Evolutionary conservation across 2,797 vertebrate species (phyloP).

Genomic region (Ispidina picta): DNA sequence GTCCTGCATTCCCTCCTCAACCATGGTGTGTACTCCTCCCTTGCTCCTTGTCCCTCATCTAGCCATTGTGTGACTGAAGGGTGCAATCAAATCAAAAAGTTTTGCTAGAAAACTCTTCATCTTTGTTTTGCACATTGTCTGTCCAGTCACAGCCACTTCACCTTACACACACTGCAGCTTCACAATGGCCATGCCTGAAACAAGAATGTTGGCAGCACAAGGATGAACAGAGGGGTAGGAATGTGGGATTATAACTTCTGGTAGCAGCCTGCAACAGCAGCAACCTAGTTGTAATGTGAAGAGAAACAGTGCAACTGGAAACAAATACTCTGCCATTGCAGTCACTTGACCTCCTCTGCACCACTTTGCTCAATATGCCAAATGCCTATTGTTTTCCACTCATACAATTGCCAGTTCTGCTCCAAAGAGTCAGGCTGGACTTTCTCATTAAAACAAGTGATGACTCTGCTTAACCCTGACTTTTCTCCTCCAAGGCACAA

Average conservation of each 20-base stretch:
- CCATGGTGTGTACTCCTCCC: not conserved
- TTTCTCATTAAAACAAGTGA: not conserved
- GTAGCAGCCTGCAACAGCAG: not conserved
- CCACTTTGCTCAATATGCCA: not conserved
- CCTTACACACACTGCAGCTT: not conserved
- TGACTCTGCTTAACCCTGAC: not conserved
- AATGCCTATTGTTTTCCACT: not conserved
- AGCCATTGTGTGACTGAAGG: not conserved
- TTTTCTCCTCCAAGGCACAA: not conserved
- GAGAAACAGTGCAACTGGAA: not conserved
- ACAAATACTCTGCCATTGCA: not conserved
- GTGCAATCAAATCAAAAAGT: not conserved
- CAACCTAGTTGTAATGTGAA: rapidly evolving
- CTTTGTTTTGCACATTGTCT: not conserved
- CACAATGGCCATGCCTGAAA: not conserved
- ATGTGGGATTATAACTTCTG: not conserved
- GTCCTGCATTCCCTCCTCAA: not conserved
- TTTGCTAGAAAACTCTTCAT: not conserved
- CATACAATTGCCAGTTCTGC: not conserved
- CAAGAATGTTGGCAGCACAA: not conserved
- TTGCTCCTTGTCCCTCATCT: not conserved
- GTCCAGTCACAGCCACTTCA: not conserved
- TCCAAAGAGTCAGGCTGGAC: not conserved
- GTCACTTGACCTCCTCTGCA: not conserved
- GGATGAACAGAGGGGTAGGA: not conserved